A percentile compares a stretch with the other conserved stretches of the same genome.
Conservation (phyloP, 2,888 invertebrate species). For the Lasioglossum malachurum region DNA sequence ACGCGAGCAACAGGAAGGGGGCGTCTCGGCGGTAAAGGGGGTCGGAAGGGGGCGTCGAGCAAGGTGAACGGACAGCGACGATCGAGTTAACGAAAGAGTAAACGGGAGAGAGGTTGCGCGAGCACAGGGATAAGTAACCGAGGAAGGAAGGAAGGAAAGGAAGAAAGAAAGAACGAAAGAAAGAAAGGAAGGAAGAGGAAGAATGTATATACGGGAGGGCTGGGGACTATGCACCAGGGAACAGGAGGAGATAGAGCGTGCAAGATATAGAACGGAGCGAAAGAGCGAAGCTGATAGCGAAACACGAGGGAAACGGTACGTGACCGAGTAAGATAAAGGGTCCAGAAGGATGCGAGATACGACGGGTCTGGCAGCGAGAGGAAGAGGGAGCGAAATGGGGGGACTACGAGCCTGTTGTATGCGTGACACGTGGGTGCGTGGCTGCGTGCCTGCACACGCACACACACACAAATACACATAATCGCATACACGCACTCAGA, state of each 20-base stretch:
- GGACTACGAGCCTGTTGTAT: constrained; percentile 11
- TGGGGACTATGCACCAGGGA: neutral
- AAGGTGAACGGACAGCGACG: constrained; percentile 22
- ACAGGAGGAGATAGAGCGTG: constrained; percentile 28
- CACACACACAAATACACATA: constrained; percentile 9
- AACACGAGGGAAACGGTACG: constrained; percentile 39
- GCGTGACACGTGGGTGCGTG: constrained; percentile 30
- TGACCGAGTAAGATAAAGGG: constrained; percentile 57
- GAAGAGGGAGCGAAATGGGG: neutral
- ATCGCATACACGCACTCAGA: neutral
- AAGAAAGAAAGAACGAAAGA: neutral
- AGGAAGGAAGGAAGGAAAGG: constrained; percentile 12
- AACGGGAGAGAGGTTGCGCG: constrained; percentile 38
- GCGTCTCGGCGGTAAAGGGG: neutral
- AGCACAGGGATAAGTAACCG: constrained; percentile 38
- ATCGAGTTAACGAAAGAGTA: constrained; percentile 36
- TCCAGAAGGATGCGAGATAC: constrained; percentile 43
- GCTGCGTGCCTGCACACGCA: constrained; percentile 37
- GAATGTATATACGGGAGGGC: constrained; percentile 15
- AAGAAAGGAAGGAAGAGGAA: constrained; percentile 20
- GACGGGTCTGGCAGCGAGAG: constrained; percentile 18
- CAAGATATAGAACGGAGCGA: constrained; percentile 45
- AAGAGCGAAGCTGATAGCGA: constrained; percentile 20
- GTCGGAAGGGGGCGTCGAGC: neutral
- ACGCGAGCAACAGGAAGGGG: constrained; percentile 32